Base-by-base conservation (phyloP, 1,140 invertebrate species). In the Leptinotarsa defecta region DNA sequence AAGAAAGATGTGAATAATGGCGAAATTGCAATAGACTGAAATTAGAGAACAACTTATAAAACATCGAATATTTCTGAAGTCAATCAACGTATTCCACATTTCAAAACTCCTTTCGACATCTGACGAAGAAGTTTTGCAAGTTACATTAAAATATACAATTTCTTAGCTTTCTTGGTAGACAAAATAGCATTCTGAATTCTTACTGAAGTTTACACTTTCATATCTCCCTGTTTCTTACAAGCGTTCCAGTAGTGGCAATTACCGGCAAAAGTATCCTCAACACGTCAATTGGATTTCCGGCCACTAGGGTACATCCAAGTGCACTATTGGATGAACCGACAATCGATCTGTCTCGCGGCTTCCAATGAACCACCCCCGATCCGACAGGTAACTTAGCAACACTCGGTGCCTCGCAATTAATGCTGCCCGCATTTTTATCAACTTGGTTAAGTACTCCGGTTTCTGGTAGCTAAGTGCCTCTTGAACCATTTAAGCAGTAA, bases 241-340 rank as follows among this genome's bases (percentile, higher is more conserved):
- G 34, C n/a, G 17, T 22, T 63, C 61, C 8, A 13, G 61, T 63
- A 63, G 61, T 19, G 61, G 22, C 64, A 67, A 67, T 67, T 67
- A 24, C 67, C n/a, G 19, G 19, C 27, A 5, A 43, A 43, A 68
- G 34, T 19, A 68, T 43, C 13, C 67, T 68, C 67, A 13, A 68
- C 67, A 48, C 67, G 67, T 68, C 67, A 43, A 68, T 68, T 49
- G 43, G 15, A 68, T 68, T 68, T 68, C 67, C 67, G 67, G 67
- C 67, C 67, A 68, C 48, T 68, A 13, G 17, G n/a, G 24, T 19
- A 68, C 20, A 19, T 68, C n/a, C 67, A 17, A 34, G 67, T 68
- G 67, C 34, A 43, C 34, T 43, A 68, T 68, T 68, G 67, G 67
- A 68, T 68, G 67, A 48, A 11, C 67, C 34, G 13, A 48, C 67